These are phyloP conservation scores for Diprion similis DNA, from an alignment of 1,140 invertebrate species.

Conservation along the genomic window DNA sequence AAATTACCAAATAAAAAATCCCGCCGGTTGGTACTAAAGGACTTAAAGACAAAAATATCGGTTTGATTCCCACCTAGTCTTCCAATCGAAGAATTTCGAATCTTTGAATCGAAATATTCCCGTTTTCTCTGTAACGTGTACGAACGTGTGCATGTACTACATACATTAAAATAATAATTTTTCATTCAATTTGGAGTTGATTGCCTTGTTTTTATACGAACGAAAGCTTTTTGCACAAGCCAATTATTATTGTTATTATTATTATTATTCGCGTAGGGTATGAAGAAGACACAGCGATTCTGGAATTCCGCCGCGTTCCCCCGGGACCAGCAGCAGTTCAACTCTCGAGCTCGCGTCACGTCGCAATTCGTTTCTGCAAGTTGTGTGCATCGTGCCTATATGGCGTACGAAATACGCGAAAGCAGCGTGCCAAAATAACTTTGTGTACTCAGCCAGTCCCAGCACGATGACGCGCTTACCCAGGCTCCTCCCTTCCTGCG, in stretches of 20 bases:
- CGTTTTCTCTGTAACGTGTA: no score
- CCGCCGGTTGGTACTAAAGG: no score
- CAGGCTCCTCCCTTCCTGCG: conserved; percentile 28
- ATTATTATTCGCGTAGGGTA: neutral
- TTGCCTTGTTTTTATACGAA: no score
- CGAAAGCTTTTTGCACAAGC: neutral
- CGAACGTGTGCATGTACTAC: no score
- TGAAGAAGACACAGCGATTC: neutral
- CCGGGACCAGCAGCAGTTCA: neutral
- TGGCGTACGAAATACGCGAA: neutral
- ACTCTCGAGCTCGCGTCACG: no score
- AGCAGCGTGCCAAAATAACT: neutral
- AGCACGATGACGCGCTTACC: conserved; percentile 22
- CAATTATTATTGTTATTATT: neutral
- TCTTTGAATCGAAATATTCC: no score
- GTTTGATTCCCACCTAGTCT: no score
- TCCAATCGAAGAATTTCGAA: no score
- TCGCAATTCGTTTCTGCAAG: neutral
- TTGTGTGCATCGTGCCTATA: neutral
- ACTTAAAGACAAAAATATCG: no score
- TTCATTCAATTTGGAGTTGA: no score
- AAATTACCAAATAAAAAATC: no score
- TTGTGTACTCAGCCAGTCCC: neutral
- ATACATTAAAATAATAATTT: no score
- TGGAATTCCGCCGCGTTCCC: neutral